These are phyloP conservation scores for Chionis minor DNA, from an alignment of 2,113 vertebrate species.

Conservation along the genomic window DNA sequence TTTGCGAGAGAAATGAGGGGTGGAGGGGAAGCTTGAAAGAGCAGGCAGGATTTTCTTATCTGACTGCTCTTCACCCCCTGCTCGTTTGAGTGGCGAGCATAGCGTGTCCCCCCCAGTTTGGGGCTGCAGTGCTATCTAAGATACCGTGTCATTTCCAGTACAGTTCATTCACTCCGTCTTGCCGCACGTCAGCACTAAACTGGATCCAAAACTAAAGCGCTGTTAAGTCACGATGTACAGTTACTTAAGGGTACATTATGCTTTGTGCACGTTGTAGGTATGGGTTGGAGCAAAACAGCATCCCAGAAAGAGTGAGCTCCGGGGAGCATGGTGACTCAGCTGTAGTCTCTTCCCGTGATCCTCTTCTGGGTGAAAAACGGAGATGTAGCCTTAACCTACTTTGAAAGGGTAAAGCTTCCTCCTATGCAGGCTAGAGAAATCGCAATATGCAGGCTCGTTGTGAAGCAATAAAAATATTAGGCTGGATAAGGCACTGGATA, in stretches of 20 bases:
- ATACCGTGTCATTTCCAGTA: neutral
- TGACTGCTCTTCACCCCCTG: neutral
- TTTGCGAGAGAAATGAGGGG: neutral
- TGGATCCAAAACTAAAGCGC: neutral
- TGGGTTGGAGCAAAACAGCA: neutral
- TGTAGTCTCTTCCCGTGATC: neutral
- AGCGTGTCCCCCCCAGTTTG: neutral
- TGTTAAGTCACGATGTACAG: neutral
- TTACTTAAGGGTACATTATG: neutral
- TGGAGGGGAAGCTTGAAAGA: neutral
- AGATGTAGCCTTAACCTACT: neutral
- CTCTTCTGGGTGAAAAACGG: neutral
- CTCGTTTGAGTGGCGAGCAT: neutral
- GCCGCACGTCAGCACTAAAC: neutral
- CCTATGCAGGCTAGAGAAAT: neutral
- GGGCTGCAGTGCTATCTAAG: neutral
- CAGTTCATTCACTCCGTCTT: neutral
- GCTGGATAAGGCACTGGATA: neutral
- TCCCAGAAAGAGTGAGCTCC: neutral
- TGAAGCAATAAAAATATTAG: constrained; percentile 37
- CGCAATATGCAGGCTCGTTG: neutral
- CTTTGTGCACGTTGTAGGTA: neutral
- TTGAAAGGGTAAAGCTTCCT: constrained; percentile 4
- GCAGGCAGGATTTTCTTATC: neutral
- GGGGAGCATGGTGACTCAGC: neutral